Evolutionary conservation across 2,113 vertebrate genomes (phyloP), one percentile per base, ranked within the genome.

Genomic region (Phalacrocorax brasilianus): DNA sequence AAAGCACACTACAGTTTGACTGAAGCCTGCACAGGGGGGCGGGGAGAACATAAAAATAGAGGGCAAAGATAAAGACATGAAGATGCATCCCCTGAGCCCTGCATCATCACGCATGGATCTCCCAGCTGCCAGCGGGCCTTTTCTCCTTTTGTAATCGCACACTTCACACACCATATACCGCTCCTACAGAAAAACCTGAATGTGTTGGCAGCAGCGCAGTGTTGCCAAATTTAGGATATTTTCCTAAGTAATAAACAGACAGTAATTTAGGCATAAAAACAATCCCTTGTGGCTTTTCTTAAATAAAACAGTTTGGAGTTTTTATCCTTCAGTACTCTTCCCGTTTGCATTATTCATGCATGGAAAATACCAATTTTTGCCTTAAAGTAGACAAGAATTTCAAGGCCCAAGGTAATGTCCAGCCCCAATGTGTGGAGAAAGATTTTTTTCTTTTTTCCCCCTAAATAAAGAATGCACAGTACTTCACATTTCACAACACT

Each of bases 61-160:
- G 40, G 10, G 30, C 15, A 21, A 14, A 44, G 50, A 27, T 2
- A 23, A 38, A 18, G 45, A 50, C 28, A 11, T 1, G 7, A 24
- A 32, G 61, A 33, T 0, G 18, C 47, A 15, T 12, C 21, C 47
- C 27, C 13, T 20, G 8, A 18, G 19, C 49, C 38, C 42, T 3
- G 0, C 47, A 18, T 5, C 33, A 26, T 3, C 42, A 16, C 0
- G 8, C 11, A 0, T 2, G 18, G 21, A 12, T 4, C 8, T 32
- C 13, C 49, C 44, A 28, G 2, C 32, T 16, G 2, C 7, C 50
- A 40, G 5, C 0, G 1, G 30, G 61, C 24, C 24, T 50, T 11
- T 23, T 44, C 17, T 23, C 20, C 62, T 56, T 17, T 8, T 13
- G 6, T 6, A 27, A 42, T 8, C n/a, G 1, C 44, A 65, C 26